A percentile compares a stretch with the other conserved stretches of the same genome.
Conservation (phyloP, 2,797 vertebrate species). For the Typhlichthys subterraneus region DNA sequence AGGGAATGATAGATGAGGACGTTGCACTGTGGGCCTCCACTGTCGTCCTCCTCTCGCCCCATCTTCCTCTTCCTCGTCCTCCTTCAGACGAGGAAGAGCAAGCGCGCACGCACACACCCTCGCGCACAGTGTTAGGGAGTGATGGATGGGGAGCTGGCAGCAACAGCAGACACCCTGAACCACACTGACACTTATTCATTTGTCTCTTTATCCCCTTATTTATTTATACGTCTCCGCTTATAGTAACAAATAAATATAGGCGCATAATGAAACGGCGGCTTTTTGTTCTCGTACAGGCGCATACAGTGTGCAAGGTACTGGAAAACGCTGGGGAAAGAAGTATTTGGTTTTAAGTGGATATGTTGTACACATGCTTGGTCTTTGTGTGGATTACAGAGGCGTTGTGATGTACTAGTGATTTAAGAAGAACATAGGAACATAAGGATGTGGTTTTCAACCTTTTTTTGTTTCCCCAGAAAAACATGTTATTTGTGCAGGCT, state of each 20-base stretch:
- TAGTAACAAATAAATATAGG: constrained; percentile 56
- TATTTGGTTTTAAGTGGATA: too few species aligned
- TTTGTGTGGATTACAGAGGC: too few species aligned
- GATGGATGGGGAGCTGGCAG: constrained; percentile 73
- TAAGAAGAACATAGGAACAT: not conserved
- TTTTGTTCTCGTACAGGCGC: not conserved
- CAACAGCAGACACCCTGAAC: constrained; percentile 66
- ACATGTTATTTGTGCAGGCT: too few species aligned
- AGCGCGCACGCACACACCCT: constrained; percentile 28
- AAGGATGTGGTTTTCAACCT: not conserved
- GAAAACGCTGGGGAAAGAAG: not conserved
- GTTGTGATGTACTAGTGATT: not conserved
- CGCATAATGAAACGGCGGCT: constrained; percentile 1
- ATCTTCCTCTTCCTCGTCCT: constrained; percentile 54
- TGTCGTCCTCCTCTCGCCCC: constrained; percentile 65
- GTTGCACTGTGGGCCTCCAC: constrained; percentile 66
- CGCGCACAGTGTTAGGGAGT: constrained; percentile 58
- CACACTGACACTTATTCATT: constrained; percentile 61
- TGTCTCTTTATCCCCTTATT: constrained; percentile 54
- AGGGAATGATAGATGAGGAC: constrained; percentile 67
- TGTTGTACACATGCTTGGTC: too few species aligned
- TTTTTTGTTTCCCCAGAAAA: too few species aligned
- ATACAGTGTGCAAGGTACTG: constrained; percentile 8
- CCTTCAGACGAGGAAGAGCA: too few species aligned
- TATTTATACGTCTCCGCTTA: constrained; percentile 49